Evolutionary conservation across 2,888 invertebrate genomes (phyloP), one percentile per base, ranked within the genome.

Genomic region (Metopia argyrocephala): DNA sequence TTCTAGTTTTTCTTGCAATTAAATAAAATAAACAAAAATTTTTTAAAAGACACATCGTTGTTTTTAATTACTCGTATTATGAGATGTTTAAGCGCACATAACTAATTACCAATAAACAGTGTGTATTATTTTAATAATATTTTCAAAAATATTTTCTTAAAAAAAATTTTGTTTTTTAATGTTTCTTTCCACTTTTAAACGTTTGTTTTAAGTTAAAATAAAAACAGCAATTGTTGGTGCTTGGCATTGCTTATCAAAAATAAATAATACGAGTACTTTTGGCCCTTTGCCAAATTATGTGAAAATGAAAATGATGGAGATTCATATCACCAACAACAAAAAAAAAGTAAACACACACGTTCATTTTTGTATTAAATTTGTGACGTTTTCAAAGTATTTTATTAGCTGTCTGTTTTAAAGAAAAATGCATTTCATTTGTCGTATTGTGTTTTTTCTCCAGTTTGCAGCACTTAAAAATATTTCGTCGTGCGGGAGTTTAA

Each of bases 231-330:
- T n/a, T n/a, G n/a, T n/a, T n/a, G n/a, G n/a, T n/a, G n/a, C n/a
- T n/a, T n/a, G n/a, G n/a, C n/a, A n/a, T n/a, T n/a, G n/a, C n/a
- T n/a, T n/a, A n/a, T n/a, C n/a, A n/a, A n/a, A n/a, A n/a, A n/a
- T n/a, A n/a, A n/a, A n/a, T n/a, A n/a, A n/a, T n/a, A n/a, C n/a
- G n/a, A n/a, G n/a, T n/a, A n/a, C 12, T n/a, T n/a, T 62, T 80
- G 80, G 80, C 59, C 18, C 12, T 27, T 4, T 52, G 71, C 76
- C 80, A 76, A 76, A 73, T 71, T 45, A 69, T 80, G 71, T 76
- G 68, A 56, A 64, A 64, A 69, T 56, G 18, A 31, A 52, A 76
- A 76, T 73, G 56, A 61, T 46, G 46, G 62, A 48, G 27, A 50
- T 48, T 48, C 3, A 28, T 9, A 28, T 7, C 1, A 20, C 2